Conservation (phyloP, 2,888 invertebrate species). For the Choristoneura rosaceana region DNA sequence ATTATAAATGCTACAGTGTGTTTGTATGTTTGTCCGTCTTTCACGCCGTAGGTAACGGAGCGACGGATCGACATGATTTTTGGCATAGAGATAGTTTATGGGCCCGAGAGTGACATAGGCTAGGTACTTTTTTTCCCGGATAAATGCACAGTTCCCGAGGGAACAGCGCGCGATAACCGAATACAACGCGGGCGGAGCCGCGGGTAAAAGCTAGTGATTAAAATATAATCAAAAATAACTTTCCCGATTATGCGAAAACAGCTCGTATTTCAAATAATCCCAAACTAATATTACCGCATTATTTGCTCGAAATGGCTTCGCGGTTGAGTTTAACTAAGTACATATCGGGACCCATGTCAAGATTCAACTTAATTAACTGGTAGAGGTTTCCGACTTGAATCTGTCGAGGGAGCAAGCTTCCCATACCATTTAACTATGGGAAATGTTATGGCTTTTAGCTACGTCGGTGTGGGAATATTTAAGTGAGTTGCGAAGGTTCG, state of each 20-base stretch:
- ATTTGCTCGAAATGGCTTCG: constrained; percentile 20
- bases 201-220: not conserved
- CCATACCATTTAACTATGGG: constrained; percentile 45
- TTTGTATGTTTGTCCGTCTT: too few relatives aligned
- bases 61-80: too few relatives aligned
- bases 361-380: constrained; percentile 53
- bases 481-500: too few relatives aligned
- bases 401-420: constrained; percentile 49
- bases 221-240: not conserved
- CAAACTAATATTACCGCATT: constrained; percentile 12
- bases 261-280: not conserved
- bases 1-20: too few relatives aligned
- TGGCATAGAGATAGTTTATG: too few relatives aligned
- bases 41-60: too few relatives aligned
- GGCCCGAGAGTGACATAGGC: too few relatives aligned
- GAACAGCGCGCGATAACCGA: too few relatives aligned
- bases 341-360: constrained; percentile 54
- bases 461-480: not conserved
- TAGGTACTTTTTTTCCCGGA: too few relatives aligned
- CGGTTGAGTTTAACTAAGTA: constrained; percentile 39
- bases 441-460: constrained; percentile 44
- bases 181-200: too few relatives aligned
- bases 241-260: not conserved
- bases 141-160: too few relatives aligned
- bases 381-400: constrained; percentile 48